Evolutionary conservation across 53 echinoderm and acorn worm genomes (phyloP).

Genomic region (Antedon mediterranea): DNA sequence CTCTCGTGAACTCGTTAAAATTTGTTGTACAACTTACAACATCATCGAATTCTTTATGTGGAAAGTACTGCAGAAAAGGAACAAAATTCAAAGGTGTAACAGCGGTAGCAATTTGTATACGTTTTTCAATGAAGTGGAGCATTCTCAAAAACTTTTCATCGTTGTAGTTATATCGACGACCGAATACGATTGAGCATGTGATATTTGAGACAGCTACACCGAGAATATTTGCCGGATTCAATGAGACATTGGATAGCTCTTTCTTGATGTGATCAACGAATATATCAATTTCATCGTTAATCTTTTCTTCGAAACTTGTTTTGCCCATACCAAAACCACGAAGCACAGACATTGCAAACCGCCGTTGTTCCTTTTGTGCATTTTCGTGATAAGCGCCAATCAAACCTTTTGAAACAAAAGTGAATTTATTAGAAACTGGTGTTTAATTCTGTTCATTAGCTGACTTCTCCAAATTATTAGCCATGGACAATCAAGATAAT

Average conservation of each 20-base stretch:
- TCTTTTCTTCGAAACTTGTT: slow-evolving; percentile 7
- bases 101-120: neutral
- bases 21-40: neutral
- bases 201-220: neutral
- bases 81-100: neutral
- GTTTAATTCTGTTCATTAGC: too few species aligned
- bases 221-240: neutral
- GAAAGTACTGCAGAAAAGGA: neutral
- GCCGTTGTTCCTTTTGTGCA: neutral
- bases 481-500: too few species aligned
- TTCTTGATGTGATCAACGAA: neutral
- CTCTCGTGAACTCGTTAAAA: slow-evolving; percentile 1
- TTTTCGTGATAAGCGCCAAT: neutral
- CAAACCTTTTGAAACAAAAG: neutral
- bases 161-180: neutral
- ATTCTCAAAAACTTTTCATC: neutral
- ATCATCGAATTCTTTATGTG: neutral
- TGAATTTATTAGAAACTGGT: too few species aligned
- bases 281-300: slow-evolving; percentile 5
- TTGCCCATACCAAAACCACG: slow-evolving; percentile 31
- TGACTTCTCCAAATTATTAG: too few species aligned
- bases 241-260: neutral
- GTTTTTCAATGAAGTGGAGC: neutral
- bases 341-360: slow-evolving; percentile 14
- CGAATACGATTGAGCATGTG: neutral